Base-by-base conservation (phyloP, 1,140 invertebrate species). In the Microplitis demolitor region DNA sequence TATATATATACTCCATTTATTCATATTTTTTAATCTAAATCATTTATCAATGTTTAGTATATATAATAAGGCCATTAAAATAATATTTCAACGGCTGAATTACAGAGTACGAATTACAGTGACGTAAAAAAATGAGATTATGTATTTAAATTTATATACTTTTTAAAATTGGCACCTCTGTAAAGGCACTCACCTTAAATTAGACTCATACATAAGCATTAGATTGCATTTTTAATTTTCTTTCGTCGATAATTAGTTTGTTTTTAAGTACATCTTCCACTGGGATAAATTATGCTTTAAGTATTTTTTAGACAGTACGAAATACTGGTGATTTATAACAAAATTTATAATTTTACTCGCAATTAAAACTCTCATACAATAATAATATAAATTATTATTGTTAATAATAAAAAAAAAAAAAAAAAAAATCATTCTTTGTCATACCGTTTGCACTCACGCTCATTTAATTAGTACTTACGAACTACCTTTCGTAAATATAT, bases 201-300 rank as follows among this genome's bases (percentile, higher is more conserved):
- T n/a, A 35, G 13, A 63, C 9, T 37, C 14, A 14, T 39, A 31
- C 9, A 64, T 64, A 31, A 11, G 2, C 14, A 34, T 64, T 39
- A 37, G 31, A 60, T 66, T 37, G 63, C 39, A 68, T 68, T 61
- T 63, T 50, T 53, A 68, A 58, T 68, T 58, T 34, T 60, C 53
- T 66, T 70, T 64, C 68, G 33, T 58, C 45, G 39, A 71, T 67
- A 45, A n/a, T 33, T 24, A 8, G 13, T 78, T 75, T 75, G 77
- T 75, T 80, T 78, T 84, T 85, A 85, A 85, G 84, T 85, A 85
- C 83, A 84, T 83, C 83, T 81, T 81, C 72, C 80, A 84, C 80
- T 76, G 82, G 82, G 76, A 82, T 77, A 76, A 74, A 79, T 82
- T 81, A 79, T 78, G 78, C 78, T 75, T 85, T 84, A 84, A 85